These are phyloP conservation scores for Piaya cayana DNA, from an alignment of 2,113 vertebrate genomes.

Conservation along the genomic window DNA sequence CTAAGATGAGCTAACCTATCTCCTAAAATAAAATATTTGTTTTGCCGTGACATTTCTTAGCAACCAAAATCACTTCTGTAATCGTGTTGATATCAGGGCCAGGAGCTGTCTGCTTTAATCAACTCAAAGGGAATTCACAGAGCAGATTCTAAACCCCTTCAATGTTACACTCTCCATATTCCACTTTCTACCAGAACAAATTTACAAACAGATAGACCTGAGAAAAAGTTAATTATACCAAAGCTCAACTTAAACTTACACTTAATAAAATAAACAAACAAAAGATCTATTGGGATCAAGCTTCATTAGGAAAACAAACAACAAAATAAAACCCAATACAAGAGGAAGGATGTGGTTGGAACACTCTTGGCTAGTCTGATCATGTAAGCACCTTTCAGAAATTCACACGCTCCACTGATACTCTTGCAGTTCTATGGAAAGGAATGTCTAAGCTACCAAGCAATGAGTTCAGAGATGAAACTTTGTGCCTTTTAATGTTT, in stretches of 20 bases:
- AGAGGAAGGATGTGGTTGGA: neutral
- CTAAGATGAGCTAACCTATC: neutral
- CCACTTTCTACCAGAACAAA: neutral
- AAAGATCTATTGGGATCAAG: neutral
- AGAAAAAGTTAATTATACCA: neutral
- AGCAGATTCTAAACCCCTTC: neutral
- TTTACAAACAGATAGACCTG: neutral
- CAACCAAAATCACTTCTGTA: neutral
- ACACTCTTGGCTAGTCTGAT: neutral
- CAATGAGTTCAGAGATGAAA: neutral
- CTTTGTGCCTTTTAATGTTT: neutral
- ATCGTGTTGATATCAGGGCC: neutral
- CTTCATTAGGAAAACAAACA: neutral
- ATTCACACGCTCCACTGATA: accelerated
- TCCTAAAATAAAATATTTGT: conserved; percentile 2
- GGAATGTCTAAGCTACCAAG: neutral
- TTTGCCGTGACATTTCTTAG: conserved; percentile 14
- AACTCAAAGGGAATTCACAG: neutral
- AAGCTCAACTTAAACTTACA: neutral
- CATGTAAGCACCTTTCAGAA: neutral
- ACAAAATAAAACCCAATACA: neutral
- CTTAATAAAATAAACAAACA: neutral
- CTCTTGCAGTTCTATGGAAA: neutral
- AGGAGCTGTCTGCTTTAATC: conserved; percentile 17
- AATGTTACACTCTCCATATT: neutral